Base-by-base conservation (phyloP, 2,797 vertebrate species). In the Borostomias antarcticus region DNA sequence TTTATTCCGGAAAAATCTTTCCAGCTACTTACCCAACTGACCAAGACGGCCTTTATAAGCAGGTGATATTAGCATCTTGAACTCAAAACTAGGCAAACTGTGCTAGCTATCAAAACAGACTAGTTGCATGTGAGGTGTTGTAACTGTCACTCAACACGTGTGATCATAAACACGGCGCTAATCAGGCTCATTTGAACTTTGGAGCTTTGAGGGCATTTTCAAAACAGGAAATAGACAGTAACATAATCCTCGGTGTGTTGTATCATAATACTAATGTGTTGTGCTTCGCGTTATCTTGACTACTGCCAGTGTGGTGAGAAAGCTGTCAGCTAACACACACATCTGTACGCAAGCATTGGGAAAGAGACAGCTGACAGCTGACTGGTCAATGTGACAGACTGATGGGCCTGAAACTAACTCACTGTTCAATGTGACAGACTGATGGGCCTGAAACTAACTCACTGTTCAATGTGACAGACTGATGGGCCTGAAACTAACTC, bases 221-320 rank as follows among this genome's bases (percentile, higher is more conserved):
- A n/a, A n/a, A 69, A 45, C 47, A 62, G 51, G 40, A 74, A 72
- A 64, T 28, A 0, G 8, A 19, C 33, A n/a, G 54, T 9, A 4
- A 25, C 21, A 45, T n/a, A 45, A 17, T 45, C 40, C n/a, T 45
- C 40, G 4, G 15, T 17, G n/a, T 45, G 40, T 45, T 7, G 13
- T 17, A 4, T 45, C 17, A 45, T 15, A 45, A 13, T 15, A 5
- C 15, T 15, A 45, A n/a, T 17, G n/a, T n/a, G n/a, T n/a, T n/a
- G n/a, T n/a, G n/a, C n/a, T n/a, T n/a, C n/a, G n/a, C n/a, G n/a
- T n/a, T n/a, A n/a, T n/a, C n/a, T n/a, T n/a, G n/a, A n/a, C n/a
- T n/a, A n/a, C n/a, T n/a, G n/a, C n/a, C n/a, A n/a, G n/a, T n/a
- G n/a, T n/a, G n/a, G n/a, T n/a, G n/a, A n/a, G n/a, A n/a, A n/a